Evolutionary conservation across 1,140 invertebrate species (phyloP).

Genomic region (Lanistes nyassanus): DNA sequence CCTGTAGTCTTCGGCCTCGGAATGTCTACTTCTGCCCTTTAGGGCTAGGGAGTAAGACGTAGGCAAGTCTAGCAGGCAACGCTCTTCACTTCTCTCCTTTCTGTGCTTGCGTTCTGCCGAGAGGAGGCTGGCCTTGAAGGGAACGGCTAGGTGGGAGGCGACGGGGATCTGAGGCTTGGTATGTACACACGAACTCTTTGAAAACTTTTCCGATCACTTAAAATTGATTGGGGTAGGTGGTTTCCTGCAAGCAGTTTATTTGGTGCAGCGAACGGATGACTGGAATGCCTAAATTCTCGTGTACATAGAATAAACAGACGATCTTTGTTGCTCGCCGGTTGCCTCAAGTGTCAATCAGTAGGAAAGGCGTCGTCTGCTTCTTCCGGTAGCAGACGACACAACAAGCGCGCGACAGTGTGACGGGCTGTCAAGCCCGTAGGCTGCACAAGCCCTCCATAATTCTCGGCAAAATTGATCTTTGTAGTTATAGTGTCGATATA

Average conservation of each 20-base stretch:
- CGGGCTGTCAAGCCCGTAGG: neutral
- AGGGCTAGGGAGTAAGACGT: constrained; percentile 7
- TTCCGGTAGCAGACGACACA: constrained; percentile 29
- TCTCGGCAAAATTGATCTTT: constrained; percentile 2
- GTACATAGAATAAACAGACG: no score
- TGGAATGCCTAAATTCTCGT: no score
- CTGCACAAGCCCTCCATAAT: neutral
- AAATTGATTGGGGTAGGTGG: no score
- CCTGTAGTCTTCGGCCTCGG: constrained; percentile 20
- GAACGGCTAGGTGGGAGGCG: no score
- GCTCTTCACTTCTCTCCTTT: constrained; percentile 1
- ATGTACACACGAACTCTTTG: no score
- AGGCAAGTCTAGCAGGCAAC: constrained; percentile 6
- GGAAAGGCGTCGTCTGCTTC: constrained; percentile 24
- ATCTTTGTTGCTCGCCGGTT: no score
- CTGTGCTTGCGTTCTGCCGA: neutral
- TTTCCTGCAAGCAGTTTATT: no score
- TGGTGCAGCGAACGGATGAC: no score
- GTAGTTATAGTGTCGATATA: neutral
- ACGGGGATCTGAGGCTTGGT: no score
- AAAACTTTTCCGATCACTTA: no score
- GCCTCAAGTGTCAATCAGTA: neutral
- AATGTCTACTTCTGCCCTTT: constrained; percentile 15
- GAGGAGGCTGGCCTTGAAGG: no score
- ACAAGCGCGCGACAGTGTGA: neutral